Evolutionary conservation across 2,797 vertebrate species (phyloP).

Genomic region (Phaenicophaeus curvirostris): DNA sequence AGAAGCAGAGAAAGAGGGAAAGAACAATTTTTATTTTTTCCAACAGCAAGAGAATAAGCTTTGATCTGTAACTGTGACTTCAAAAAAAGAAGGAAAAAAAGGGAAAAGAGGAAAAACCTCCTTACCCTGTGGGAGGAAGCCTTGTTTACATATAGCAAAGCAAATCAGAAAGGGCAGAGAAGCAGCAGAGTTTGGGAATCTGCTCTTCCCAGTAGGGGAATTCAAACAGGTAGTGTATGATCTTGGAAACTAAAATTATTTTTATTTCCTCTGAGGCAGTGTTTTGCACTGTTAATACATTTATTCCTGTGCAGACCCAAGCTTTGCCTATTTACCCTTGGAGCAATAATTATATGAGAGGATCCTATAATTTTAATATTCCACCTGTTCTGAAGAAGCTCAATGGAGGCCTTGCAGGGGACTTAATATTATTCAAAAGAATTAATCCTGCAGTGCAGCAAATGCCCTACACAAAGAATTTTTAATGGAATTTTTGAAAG

Average conservation of each 20-base stretch:
- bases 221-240: background rate
- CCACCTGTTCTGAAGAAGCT: background rate
- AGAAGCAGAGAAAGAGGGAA: background rate
- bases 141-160: background rate
- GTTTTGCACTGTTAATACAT: background rate
- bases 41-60: background rate
- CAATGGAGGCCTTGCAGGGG: background rate
- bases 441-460: background rate
- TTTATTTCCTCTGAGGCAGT: background rate
- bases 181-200: background rate
- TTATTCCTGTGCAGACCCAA: conserved; percentile 7
- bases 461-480: background rate
- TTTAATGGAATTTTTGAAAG: background rate
- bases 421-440: background rate
- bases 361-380: conserved; percentile 18
- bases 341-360: background rate
- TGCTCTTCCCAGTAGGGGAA: background rate
- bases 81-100: background rate
- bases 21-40: background rate
- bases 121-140: background rate
- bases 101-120: background rate
- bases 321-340: background rate
- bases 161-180: background rate
- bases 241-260: background rate
- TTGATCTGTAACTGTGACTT: background rate